Percentiles rank a stretch among this genome's conserved stretches.
phyloP scores from a whole-genome alignment of 2,113 vertebrate genomes.

The Urocitellus parryii region DNA sequence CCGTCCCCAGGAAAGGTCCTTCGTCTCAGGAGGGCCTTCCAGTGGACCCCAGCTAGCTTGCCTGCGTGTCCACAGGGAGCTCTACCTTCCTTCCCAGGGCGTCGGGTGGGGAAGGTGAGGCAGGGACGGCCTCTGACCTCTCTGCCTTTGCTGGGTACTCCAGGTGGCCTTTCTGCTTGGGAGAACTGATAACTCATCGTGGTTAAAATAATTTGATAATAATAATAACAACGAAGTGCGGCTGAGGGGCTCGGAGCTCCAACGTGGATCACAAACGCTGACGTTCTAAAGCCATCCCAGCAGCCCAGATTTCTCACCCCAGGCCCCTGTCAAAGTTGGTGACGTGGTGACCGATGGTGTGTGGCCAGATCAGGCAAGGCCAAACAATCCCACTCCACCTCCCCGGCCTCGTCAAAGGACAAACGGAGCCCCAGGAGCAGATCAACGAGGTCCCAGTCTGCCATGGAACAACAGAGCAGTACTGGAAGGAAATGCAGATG shows the following conservation, averaged over 20 bases:
- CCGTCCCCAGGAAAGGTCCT: not conserved
- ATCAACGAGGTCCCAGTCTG: rapidly evolving
- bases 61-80: too few relatives aligned
- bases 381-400: rapidly evolving
- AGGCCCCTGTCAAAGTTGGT: rapidly evolving
- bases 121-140: not conserved
- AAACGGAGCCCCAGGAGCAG: rapidly evolving
- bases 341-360: rapidly evolving
- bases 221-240: too few relatives aligned
- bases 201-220: not conserved
- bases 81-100: too few relatives aligned
- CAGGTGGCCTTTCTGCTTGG: not conserved
- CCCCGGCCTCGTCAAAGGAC: not conserved
- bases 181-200: not conserved
- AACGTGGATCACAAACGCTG: not conserved
- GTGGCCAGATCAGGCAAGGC: not conserved
- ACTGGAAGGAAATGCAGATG: rapidly evolving
- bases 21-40: not conserved
- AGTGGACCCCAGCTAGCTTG: too few relatives aligned
- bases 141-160: not conserved
- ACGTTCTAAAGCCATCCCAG: not conserved
- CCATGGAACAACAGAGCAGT: rapidly evolving
- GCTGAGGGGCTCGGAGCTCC: not conserved
- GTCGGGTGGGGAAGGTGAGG: not conserved
- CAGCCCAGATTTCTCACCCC: rapidly evolving